A percentile compares a stretch with the other conserved stretches of the same genome.
Conservation (phyloP, 2,113 vertebrate species). For the Orientallactaga bullata region DNA sequence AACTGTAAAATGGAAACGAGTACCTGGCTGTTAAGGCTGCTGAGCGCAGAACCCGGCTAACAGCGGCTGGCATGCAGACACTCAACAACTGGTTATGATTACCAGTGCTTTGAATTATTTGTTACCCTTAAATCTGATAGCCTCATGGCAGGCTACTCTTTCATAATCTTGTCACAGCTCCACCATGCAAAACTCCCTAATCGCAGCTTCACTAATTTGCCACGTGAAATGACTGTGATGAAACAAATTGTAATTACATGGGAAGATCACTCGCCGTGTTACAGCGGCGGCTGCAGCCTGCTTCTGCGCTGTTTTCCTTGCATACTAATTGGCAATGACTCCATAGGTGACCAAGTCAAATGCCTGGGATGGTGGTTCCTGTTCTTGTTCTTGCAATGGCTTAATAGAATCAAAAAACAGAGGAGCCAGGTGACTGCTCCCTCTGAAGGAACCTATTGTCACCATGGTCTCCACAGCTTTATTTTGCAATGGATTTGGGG, state of each 20-base stretch:
- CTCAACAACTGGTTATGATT: background rate
- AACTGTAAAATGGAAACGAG: slow-evolving; percentile 44
- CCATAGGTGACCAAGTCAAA: slow-evolving; percentile 79
- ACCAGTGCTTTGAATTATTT: background rate
- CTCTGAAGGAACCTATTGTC: slow-evolving; percentile 29
- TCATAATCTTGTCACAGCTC: slow-evolving; percentile 57
- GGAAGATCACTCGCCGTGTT: slow-evolving; percentile 85
- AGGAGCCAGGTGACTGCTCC: slow-evolving; percentile 36
- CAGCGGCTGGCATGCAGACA: background rate
- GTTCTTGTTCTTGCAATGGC: slow-evolving; percentile 75
- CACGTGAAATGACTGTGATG: slow-evolving; percentile 86
- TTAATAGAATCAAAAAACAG: slow-evolving; percentile 69
- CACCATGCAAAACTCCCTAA: slow-evolving; percentile 80
- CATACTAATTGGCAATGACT: slow-evolving; percentile 74
- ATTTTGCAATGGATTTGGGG: slow-evolving; percentile 50
- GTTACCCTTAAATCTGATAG: slow-evolving; percentile 17
- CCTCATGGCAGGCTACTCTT: background rate
- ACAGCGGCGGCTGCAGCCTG: slow-evolving; percentile 74
- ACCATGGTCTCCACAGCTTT: slow-evolving; percentile 30
- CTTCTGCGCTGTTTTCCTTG: slow-evolving; percentile 77
- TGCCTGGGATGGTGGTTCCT: slow-evolving; percentile 67
- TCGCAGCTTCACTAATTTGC: slow-evolving; percentile 88
- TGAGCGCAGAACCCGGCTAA: background rate
- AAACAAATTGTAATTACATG: slow-evolving; percentile 88
- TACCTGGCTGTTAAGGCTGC: background rate